Base-by-base conservation (phyloP, 2,113 vertebrate species). In the Damaliscus lunatus region DNA sequence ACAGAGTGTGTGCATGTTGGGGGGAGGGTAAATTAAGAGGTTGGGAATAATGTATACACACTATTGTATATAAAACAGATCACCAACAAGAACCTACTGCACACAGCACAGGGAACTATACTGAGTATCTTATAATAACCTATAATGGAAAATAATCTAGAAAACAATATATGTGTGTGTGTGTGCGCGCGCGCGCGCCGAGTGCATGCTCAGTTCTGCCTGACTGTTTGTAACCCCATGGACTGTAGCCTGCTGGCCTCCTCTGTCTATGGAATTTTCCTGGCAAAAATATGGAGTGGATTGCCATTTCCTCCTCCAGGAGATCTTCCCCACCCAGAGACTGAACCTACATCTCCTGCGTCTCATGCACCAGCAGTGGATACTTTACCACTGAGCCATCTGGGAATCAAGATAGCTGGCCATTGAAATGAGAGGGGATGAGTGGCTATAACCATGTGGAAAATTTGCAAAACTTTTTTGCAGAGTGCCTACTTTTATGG, bases 401-500 rank as follows among this genome's bases (percentile, higher is more conserved):
- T 43, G 71, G 71, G 71, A 77, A 77, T 43, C n/a, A 67, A 88
- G 53, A 19, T 36, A 43, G 12, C 15, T 43, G 9, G 23, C 29
- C 19, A 53, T 0, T n/a, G 53, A 46, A 36, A 96, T 88, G 53
- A 82, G 71, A 77, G 17, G 16, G 2, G 3, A 88, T 10, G 33
- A n/a, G 2, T 7, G 31, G 50, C 52, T 25, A 16, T 11, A 67
- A 83, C 23, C 43, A 46, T 19, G 83, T 55, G 29, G 7, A 52
- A 88, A 96, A 31, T 96, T 86, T 97, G 10, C 40, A 93, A 64
- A 94, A 64, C 23, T 88, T 31, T 89, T 92, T 90, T 53, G 55
- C 46, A 91, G 60, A 83, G 78, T 2, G 2, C n/a, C 4, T 55
- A 52, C 78, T 96, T 95, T 89, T 57, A 97, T 43, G 83, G 80